Evolutionary conservation across 1,140 invertebrate species (phyloP).

Genomic region (Sminthurinus signatus): DNA sequence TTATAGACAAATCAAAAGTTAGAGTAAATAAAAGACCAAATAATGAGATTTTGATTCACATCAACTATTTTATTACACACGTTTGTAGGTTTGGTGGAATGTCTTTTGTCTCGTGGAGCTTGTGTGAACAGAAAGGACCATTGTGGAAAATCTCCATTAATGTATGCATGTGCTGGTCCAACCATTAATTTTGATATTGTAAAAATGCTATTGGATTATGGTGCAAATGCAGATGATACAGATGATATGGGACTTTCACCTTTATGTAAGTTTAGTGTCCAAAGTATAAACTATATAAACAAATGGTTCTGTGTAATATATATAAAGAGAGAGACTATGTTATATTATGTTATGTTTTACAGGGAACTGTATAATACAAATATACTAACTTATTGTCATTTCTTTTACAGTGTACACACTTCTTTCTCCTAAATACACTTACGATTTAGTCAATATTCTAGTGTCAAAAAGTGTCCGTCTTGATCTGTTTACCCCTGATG

Average conservation of each 20-base stretch:
- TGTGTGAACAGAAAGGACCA: conserved; percentile 22
- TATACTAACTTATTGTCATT: too few species aligned
- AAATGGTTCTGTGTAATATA: too few species aligned
- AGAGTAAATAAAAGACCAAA: too few species aligned
- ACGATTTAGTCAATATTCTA: conserved; percentile 19
- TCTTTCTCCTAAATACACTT: conserved; percentile 14
- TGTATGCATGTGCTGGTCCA: conserved; percentile 19
- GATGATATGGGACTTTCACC: conserved; percentile 20
- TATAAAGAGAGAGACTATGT: too few species aligned
- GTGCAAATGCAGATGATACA: conserved; percentile 21
- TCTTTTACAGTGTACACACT: conserved; percentile 26
- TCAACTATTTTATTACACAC: too few species aligned
- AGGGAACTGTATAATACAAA: too few species aligned
- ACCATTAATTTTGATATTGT: conserved; percentile 19
- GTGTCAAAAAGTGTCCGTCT: conserved; percentile 11
- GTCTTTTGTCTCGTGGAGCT: conserved; percentile 25
- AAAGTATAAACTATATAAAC: too few species aligned
- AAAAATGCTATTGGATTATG: conserved; percentile 22
- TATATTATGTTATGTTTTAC: too few species aligned
- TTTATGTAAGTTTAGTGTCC: too few species aligned
- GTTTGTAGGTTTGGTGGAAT: conserved; percentile 11
- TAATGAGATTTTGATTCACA: neutral
- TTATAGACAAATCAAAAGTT: too few species aligned
- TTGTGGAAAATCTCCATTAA: conserved; percentile 20
- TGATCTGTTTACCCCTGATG: conserved; percentile 20